Evolutionary conservation across 1,140 invertebrate species (phyloP).

Genomic region (Lordiphosa mommai): DNA sequence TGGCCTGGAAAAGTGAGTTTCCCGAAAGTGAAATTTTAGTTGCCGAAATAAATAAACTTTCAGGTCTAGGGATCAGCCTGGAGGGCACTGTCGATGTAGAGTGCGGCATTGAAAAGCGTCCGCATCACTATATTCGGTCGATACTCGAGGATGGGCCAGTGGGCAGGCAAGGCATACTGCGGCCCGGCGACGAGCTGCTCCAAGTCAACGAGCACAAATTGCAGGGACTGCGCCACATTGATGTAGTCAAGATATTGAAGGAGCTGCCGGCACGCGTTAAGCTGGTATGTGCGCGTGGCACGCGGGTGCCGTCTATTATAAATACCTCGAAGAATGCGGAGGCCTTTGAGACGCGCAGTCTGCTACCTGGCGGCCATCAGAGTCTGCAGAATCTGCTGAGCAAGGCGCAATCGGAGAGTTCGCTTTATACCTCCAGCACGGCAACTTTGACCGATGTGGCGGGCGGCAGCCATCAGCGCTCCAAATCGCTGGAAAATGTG

Average conservation of each 20-base stretch:
- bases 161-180: slow-evolving; percentile 88
- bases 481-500: slow-evolving; percentile 93
- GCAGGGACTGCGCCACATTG: slow-evolving; percentile 92
- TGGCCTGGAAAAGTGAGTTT: slow-evolving; percentile 86
- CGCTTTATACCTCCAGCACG: slow-evolving; percentile 87
- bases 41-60: slow-evolving; percentile 90
- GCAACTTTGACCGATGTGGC: slow-evolving; percentile 83
- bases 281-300: slow-evolving; percentile 86
- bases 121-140: slow-evolving; percentile 92
- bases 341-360: slow-evolving; percentile 88
- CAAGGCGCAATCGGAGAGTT: slow-evolving; percentile 94
- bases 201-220: slow-evolving; percentile 94
- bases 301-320: slow-evolving; percentile 83
- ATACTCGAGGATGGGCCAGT: slow-evolving; percentile 94
- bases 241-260: slow-evolving; percentile 93
- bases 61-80: slow-evolving; percentile 93
- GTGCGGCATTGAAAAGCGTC: slow-evolving; percentile 89
- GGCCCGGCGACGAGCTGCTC: slow-evolving; percentile 93
- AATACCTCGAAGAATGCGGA: slow-evolving; percentile 88
- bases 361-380: slow-evolving; percentile 88
- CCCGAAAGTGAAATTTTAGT: slow-evolving; percentile 88
- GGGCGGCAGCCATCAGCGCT: slow-evolving; percentile 79
- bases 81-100: slow-evolving; percentile 96
- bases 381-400: slow-evolving; percentile 84
- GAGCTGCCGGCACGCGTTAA: slow-evolving; percentile 91